phyloP scores from a whole-genome alignment of 2,113 vertebrate genomes.

The Cyanistes caeruleus region DNA sequence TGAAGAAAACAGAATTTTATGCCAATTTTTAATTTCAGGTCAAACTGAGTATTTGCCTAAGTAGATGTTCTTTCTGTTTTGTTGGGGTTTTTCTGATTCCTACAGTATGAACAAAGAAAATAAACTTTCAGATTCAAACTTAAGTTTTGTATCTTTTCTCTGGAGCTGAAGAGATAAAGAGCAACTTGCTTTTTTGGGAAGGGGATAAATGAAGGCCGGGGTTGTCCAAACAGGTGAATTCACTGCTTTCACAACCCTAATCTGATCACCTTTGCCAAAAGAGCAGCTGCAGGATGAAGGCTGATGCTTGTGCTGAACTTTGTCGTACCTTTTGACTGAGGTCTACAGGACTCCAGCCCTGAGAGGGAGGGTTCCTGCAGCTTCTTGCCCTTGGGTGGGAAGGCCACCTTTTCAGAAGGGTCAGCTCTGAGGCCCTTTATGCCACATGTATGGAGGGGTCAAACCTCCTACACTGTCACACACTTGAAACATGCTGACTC shows the following conservation, averaged over 20 bases:
- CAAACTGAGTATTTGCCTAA: background rate
- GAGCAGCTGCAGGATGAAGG: background rate
- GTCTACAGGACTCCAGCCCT: background rate
- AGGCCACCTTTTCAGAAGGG: background rate
- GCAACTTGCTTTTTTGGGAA: background rate
- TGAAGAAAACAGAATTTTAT: background rate
- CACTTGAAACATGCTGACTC: fast-evolving
- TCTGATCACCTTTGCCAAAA: background rate
- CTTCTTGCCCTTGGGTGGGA: background rate
- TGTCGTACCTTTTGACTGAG: background rate
- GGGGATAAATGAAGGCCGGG: background rate
- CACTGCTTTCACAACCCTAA: background rate
- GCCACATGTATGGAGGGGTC: fast-evolving
- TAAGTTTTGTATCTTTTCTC: background rate
- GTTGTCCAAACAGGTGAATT: background rate
- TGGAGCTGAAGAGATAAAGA: background rate
- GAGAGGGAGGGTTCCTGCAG: background rate
- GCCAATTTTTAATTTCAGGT: background rate
- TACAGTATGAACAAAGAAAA: background rate
- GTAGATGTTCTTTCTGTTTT: background rate
- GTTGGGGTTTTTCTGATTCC: background rate
- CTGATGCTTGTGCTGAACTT: background rate
- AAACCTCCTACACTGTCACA: fast-evolving
- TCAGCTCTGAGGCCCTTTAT: background rate
- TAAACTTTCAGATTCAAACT: background rate